Evolutionary conservation across 2,113 vertebrate genomes (phyloP).

Genomic region (Typhlomys cinereus): DNA sequence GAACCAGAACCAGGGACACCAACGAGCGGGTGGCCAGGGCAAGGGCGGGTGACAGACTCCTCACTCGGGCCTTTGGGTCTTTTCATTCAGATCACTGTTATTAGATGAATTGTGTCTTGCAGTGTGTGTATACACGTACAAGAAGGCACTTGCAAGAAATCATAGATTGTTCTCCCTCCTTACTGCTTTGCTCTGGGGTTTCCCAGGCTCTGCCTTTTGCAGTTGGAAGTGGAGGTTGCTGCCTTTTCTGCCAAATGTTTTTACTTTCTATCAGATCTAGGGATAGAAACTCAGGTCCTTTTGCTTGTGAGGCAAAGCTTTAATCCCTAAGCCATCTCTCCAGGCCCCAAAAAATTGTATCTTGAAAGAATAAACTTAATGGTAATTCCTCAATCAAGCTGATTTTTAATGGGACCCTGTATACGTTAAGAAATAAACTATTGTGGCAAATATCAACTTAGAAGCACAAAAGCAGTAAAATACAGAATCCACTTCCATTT

Average conservation of each 20-base stretch:
- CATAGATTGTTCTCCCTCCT: too few species aligned
- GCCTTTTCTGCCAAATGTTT: too few species aligned
- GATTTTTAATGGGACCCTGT: not conserved
- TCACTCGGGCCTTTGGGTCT: not conserved
- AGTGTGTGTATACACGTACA: too few species aligned
- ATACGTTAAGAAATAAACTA: not conserved
- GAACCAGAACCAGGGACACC: not conserved
- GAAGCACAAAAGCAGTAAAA: not conserved
- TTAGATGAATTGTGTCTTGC: not conserved
- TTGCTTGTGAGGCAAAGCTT: too few species aligned
- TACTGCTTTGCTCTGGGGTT: too few species aligned
- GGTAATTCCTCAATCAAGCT: not conserved
- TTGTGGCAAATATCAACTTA: not conserved
- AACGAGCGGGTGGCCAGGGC: not conserved
- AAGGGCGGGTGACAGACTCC: not conserved
- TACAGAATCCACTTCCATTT: not conserved
- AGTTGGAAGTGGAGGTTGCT: too few species aligned
- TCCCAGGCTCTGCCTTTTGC: too few species aligned
- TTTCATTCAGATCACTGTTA: not conserved
- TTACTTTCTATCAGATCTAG: too few species aligned
- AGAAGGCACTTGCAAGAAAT: too few species aligned
- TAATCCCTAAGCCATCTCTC: too few species aligned
- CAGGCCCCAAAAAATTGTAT: too few species aligned
- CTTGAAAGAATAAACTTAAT: conserved; percentile 17
- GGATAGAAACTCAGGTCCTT: too few species aligned